A percentile compares a stretch with the other conserved stretches of the same genome.
Conservation (phyloP, 2,113 vertebrate species). For the Sebastes fasciatus region DNA sequence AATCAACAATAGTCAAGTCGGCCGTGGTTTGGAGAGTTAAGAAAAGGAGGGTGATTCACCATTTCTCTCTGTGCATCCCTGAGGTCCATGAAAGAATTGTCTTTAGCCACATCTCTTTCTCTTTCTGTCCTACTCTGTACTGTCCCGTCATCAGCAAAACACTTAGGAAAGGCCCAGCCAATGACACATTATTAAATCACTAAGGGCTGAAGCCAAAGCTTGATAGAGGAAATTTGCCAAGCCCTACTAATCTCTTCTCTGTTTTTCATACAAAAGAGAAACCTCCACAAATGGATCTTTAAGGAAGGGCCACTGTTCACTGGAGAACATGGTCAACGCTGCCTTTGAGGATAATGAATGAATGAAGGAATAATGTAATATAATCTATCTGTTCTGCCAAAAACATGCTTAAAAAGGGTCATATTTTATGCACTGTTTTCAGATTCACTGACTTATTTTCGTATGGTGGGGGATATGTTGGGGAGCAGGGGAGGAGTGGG, state of each 20-base stretch:
- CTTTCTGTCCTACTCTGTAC: conserved; percentile 25
- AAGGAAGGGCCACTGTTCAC: not conserved
- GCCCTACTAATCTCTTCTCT: conserved; percentile 18
- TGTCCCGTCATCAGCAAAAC: conserved; percentile 41
- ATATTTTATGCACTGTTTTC: too few relatives aligned
- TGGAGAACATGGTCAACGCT: too few relatives aligned
- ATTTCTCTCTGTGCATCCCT: conserved; percentile 69
- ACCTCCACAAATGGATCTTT: conserved; percentile 26
- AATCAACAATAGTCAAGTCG: conserved; percentile 1
- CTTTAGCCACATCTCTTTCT: conserved; percentile 31
- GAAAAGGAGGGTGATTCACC: conserved; percentile 48
- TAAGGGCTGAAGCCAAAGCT: conserved; percentile 29
- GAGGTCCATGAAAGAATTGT: conserved; percentile 61
- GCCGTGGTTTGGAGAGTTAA: not conserved
- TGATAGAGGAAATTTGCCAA: conserved; percentile 41
- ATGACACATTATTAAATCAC: conserved; percentile 60
- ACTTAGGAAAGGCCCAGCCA: conserved; percentile 31
- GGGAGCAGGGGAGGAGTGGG: too few relatives aligned
- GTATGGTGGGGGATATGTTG: too few relatives aligned
- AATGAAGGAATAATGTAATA: too few relatives aligned
- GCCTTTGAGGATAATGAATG: too few relatives aligned
- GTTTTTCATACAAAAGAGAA: conserved; percentile 20
- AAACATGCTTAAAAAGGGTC: too few relatives aligned
- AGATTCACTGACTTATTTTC: too few relatives aligned
- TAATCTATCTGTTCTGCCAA: too few relatives aligned